phyloP scores from a whole-genome alignment of 2,797 vertebrate species.

The Brachyalestes nurse region DNA sequence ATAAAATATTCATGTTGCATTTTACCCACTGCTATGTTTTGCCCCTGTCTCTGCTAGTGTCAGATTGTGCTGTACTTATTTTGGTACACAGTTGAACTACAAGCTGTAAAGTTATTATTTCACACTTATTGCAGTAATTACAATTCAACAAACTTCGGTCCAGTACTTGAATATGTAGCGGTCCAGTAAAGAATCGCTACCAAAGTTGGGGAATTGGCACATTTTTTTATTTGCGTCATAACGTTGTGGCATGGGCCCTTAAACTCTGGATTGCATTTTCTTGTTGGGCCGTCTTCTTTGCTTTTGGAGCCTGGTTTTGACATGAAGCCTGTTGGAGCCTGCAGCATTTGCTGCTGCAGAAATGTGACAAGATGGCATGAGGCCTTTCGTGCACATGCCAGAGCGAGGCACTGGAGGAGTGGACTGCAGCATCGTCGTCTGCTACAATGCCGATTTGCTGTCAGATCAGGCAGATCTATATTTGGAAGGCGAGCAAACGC shows the following conservation, averaged over 20 bases:
- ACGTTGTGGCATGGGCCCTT: neutral
- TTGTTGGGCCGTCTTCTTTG: neutral
- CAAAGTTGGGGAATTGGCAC: neutral
- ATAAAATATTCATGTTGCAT: too few species aligned
- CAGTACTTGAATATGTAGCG: neutral
- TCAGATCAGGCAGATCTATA: constrained; percentile 47
- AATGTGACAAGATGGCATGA: neutral
- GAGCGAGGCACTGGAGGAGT: constrained; percentile 21
- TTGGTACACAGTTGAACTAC: neutral
- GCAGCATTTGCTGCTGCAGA: neutral
- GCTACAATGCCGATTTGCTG: constrained; percentile 25
- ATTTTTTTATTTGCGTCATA: neutral
- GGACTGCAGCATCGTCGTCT: constrained; percentile 41
- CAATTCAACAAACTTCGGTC: neutral
- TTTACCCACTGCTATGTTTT: too few species aligned
- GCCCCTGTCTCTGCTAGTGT: too few species aligned
- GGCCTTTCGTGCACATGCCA: constrained; percentile 7
- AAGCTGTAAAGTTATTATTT: too few species aligned
- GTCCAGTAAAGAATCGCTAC: neutral
- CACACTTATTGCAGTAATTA: constrained; percentile 7
- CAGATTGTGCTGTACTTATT: neutral
- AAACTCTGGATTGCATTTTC: neutral
- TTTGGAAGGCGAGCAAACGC: constrained; percentile 52
- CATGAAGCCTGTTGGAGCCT: constrained; percentile 14
- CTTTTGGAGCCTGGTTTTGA: neutral